Base-by-base conservation (phyloP, 2,797 vertebrate species). In the Hippoglossus hippoglossus region DNA sequence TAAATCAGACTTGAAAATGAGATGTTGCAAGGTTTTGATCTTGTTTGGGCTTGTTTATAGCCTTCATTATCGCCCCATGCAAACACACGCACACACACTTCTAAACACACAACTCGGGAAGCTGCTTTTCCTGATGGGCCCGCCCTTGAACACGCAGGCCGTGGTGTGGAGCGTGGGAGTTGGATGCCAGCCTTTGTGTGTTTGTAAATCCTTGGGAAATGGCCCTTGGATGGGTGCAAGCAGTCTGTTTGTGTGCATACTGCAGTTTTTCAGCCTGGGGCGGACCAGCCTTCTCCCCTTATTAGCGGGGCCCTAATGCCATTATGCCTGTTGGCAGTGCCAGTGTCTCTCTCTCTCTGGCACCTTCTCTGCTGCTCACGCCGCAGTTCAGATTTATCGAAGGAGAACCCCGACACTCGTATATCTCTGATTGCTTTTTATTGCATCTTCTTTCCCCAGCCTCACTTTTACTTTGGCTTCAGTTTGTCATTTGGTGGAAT, bases 161-260 rank as follows among this genome's bases (percentile, higher is more conserved):
- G 18, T 9, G 21, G 71, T 69, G 79, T 63, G 80, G 77, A 87
- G 83, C 50, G 72, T 88, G 83, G 78, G 81, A 89, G 81, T 67
- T 84, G 82, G 79, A 88, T 87, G 66, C 82, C 90, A 83, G 88
- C 76, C 83, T 86, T 91, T 91, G 89, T 92, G 76, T 83, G 4
- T 80, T 80, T 85, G 75, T 77, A 83, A 83, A 83, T 77, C 75
- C 79, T 88, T 74, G 85, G 85, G 70, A 88, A 91, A 77, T 76
- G 78, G 78, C 75, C 80, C 53, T 85, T 77, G 82, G 81, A 86
- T 50, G 66, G 81, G 69, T 70, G 79, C 75, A 82, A 76, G 74
- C 79, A 51, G 80, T 46, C 59, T 83, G 85, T 86, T 86, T 87
- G 82, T 85, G 86, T 87, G 85, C 75, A 77, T 64, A 78, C 89